Base-by-base conservation (phyloP, 2,797 vertebrate species). In the Gambusia yucatana region DNA sequence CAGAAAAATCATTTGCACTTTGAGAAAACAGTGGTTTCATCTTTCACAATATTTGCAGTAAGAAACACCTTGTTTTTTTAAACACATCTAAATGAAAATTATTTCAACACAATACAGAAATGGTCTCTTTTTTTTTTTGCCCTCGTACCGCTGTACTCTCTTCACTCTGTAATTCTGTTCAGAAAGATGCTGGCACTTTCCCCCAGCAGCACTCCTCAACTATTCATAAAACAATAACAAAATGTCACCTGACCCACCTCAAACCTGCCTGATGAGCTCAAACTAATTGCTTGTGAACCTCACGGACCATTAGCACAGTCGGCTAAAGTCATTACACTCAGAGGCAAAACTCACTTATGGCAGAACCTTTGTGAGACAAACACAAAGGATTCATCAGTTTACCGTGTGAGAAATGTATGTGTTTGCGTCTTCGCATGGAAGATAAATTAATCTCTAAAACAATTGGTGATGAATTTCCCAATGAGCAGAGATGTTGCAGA, bases 181-280 rank as follows among this genome's bases (percentile, higher is more conserved):
- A 28, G 9, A 43, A 33, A 43, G 44, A 67, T 46, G 20, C 47
- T 73, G 47, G 41, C 76, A 33, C 44, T 77, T 13, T 85, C 72
- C 81, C 75, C 63, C 71, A 77, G n/a, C 80, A 70, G 85, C 81
- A 76, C 33, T 1, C 47, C 65, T 48, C 33, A 72, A 22, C 65
- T 80, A 77, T 89, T 88, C 83, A 79, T 77, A 76, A 83, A 82
- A 82, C 72, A 83, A 83, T 78, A 89, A 82, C n/a, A 87, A 87
- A 80, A 84, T 84, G 76, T 44, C 69, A 84, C 59, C 75, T 16
- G 48, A 89, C 82, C 72, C n/a, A 14, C 10, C 20, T 74, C 47
- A 77, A 87, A 88, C 20, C 73, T 8, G 9, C 46, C 41, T 79
- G 50, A 87, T 72, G 75, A 88, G 67, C 52, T 67, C 47, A 82